phyloP scores from a whole-genome alignment of 1,140 invertebrate genomes.

The Arctopsyche grandis region DNA sequence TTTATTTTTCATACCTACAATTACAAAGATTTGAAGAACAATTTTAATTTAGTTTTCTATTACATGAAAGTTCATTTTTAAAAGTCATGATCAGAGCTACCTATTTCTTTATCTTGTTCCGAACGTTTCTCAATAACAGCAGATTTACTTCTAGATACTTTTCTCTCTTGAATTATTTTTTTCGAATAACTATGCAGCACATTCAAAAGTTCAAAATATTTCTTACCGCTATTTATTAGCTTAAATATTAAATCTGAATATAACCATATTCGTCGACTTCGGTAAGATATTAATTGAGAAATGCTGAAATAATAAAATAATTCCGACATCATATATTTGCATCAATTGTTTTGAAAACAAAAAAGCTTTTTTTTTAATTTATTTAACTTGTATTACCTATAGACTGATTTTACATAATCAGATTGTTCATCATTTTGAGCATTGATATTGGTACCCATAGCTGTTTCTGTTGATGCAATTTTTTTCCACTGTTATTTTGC shows the following conservation, averaged over 20 bases:
- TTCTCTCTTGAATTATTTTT: conserved; percentile 65
- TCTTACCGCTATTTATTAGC: conserved; percentile 64
- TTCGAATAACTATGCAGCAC: conserved; percentile 76
- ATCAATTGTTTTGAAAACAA: conserved; percentile 4
- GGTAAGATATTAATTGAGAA: conserved; percentile 33
- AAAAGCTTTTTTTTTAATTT: neutral
- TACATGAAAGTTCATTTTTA: no score
- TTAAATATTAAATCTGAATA: conserved; percentile 67
- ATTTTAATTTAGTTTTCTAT: no score
- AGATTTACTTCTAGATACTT: conserved; percentile 44
- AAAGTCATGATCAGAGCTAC: no score
- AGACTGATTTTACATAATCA: conserved; percentile 47
- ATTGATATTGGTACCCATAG: conserved; percentile 53
- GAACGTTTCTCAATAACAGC: neutral
- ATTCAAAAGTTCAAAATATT: conserved; percentile 68
- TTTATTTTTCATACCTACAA: conserved; percentile 64
- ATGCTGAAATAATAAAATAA: neutral
- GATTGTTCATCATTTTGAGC: conserved; percentile 41
- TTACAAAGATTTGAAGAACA: neutral
- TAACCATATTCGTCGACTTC: conserved; percentile 42
- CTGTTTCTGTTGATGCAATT: conserved; percentile 44
- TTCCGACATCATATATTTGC: neutral
- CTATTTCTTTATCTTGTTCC: neutral
- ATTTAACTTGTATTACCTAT: conserved; percentile 42
- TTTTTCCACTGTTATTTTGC: neutral